Evolutionary conservation across 2,888 invertebrate species (phyloP), one percentile per base, ranked within the genome.

Genomic region (Drosophila mimetica): DNA sequence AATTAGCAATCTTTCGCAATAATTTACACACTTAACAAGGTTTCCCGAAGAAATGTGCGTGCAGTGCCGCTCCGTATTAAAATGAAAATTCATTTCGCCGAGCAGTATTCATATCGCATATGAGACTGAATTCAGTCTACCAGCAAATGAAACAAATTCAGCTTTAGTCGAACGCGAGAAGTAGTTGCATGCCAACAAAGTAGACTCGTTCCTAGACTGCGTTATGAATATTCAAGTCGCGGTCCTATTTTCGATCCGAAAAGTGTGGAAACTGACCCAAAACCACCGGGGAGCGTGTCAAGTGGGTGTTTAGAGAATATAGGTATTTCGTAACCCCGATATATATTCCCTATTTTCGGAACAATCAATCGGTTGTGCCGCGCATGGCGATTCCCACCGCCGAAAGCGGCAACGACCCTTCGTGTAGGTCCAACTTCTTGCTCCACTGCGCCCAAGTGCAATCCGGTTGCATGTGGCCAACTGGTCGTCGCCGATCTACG

Each of bases 1-100:
- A 75, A 86, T 82, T 82, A 78, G 76, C 82, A 84, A 79, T 51
- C 75, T 84, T 86, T 81, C 59, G 77, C 84, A 77, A 85, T 88
- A 82, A 87, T 78, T 87, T 80, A 83, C 76, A 75, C 64, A 75
- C 74, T 57, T 72, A 76, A 76, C 72, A 64, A 69, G 75, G 47
- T 60, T 39, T 47, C 52, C 54, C 70, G 52, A 47, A 52, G 73
- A 72, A 80, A 84, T 61, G 85, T 83, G 86, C 82, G 86, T 82
- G 82, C 76, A 70, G 54, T 63, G 50, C 32, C 30, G 57, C 54
- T 59, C 54, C 52, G 41, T 18, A 48, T 61, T 47, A 52, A 47
- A 71, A 70, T 72, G 32, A 58, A 69, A 59, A 47, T 48, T 50
- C 54, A 59, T 32, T 73, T 69, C 44, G 60, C 39, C 58, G 52